Conservation (phyloP, 2,113 vertebrate genomes). For the Entomyzon cyanotis region DNA sequence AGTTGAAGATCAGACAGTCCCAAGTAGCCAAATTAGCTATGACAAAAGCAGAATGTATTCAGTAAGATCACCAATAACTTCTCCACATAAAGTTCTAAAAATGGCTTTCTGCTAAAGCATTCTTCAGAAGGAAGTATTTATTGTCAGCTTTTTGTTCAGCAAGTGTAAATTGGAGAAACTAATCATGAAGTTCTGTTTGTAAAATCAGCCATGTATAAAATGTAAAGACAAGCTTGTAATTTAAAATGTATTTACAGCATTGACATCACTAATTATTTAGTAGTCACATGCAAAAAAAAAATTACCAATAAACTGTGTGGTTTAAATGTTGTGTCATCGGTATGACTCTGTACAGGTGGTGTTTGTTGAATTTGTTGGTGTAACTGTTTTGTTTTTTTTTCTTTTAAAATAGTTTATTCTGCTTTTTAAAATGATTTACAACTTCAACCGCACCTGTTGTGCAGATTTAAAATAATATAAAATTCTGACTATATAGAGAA, state of each 20-base stretch:
- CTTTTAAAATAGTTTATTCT: conserved; percentile 33
- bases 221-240: conserved; percentile 72
- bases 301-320: conserved; percentile 43
- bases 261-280: conserved; percentile 69
- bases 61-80: not conserved
- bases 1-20: not conserved
- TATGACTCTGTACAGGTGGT: not conserved
- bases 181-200: conserved; percentile 60
- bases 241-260: conserved; percentile 71
- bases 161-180: conserved; percentile 6
- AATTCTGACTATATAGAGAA: not conserved
- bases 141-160: conserved; percentile 49
- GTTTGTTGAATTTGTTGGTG: not conserved
- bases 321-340: not conserved
- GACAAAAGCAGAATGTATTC: not conserved
- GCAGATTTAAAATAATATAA: not conserved
- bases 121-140: conserved; percentile 61
- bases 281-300: not conserved
- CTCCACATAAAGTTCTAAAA: not conserved
- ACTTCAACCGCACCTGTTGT: conserved; percentile 7
- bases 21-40: not conserved
- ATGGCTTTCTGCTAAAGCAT: accelerated
- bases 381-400: not conserved
- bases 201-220: conserved; percentile 73
- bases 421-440: not conserved